Conservation (phyloP, 2,113 vertebrate species). For the Pedionomus torquatus region DNA sequence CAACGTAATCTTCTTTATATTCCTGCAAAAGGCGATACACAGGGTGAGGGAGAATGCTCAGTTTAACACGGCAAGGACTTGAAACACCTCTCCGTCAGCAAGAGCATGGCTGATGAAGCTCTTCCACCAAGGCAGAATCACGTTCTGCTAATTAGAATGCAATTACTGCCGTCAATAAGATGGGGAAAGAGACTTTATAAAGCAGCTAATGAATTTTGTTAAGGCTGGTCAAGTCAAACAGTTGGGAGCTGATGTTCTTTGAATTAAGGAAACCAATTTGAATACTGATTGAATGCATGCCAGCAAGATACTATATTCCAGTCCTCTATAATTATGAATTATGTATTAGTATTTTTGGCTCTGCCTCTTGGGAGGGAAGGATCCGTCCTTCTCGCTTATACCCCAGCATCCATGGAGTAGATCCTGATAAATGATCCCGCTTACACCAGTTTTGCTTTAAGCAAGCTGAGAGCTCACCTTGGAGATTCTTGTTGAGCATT, state of each 20-base stretch:
- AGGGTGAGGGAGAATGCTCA: neutral
- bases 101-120: neutral
- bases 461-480: neutral
- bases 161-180: neutral
- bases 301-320: neutral
- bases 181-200: neutral
- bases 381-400: neutral
- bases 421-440: neutral
- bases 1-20: neutral
- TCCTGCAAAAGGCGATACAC: neutral
- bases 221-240: neutral
- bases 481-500: neutral
- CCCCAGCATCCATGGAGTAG: neutral
- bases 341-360: neutral
- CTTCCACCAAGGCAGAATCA: neutral
- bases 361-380: neutral
- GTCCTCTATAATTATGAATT: neutral
- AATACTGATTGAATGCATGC: neutral
- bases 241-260: neutral
- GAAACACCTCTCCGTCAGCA: neutral
- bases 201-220: slow-evolving; percentile 35
- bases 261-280: neutral
- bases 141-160: slow-evolving; percentile 1
- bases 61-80: neutral
- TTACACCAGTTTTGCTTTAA: neutral